A percentile compares a stretch with the other conserved stretches of the same genome.
These are phyloP conservation scores for Pyrrhosoma nymphula DNA, from an alignment of 2,888 invertebrate species.

Conservation along the genomic window DNA sequence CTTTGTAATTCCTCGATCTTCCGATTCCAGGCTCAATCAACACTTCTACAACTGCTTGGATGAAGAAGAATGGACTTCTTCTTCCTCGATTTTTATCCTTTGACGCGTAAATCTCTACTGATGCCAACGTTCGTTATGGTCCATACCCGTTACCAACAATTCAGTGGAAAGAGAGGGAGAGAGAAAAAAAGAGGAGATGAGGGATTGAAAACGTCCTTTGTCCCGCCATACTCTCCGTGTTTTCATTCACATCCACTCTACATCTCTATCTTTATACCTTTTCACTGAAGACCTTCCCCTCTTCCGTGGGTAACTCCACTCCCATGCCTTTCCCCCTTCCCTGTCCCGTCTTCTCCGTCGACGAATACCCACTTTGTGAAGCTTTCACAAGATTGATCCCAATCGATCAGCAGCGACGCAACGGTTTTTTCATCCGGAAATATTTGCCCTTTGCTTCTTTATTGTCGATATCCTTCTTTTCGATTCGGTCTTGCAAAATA, in stretches of 20 bases:
- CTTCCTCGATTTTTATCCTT: neutral
- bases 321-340: no score
- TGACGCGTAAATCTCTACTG: conserved; percentile 10
- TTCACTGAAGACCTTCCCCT: no score
- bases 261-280: neutral
- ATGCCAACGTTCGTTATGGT: neutral
- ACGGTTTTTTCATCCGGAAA: neutral
- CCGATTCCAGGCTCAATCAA: neutral
- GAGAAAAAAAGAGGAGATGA: neutral
- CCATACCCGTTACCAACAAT: neutral
- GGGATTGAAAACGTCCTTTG: neutral
- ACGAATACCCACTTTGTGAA: neutral
- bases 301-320: no score
- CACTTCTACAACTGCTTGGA: neutral
- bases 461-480: neutral
- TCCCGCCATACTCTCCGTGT: neutral
- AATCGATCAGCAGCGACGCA: neutral
- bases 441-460: neutral
- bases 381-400: conserved; percentile 33
- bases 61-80: neutral
- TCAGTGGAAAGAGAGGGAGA: neutral
- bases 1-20: neutral
- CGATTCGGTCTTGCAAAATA: no score
- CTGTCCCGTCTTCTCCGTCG: neutral
- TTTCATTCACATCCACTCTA: neutral